Evolutionary conservation across 2,113 vertebrate genomes (phyloP), one percentile per base, ranked within the genome.

Genomic region (Argyrosomus japonicus): DNA sequence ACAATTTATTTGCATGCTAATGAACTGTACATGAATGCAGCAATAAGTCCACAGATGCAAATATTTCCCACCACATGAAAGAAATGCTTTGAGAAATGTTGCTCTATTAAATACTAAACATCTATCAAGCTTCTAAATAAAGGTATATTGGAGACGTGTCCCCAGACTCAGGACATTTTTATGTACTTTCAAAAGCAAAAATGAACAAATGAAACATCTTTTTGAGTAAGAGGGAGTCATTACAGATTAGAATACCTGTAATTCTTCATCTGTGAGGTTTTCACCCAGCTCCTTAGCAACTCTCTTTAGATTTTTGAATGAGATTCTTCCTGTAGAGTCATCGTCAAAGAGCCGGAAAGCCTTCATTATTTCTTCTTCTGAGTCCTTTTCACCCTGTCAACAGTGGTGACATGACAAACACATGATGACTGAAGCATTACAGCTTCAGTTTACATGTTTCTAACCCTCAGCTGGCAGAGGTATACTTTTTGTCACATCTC

Each of bases 281-380:
- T 99, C 98, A 45, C 97, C 97, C 56, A 98, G 93, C 89, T 99
- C 97, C 81, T 97, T 97, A 68, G 97, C 96, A 68, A 98, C 97
- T 76, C 96, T 94, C 87, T 97, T 99, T 8, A 99, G 94, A 70
- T 98, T 98, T 89, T 96, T 98, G 82, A 99, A 97, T 2, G 97
- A 97, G 93, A 99, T 98, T 77, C 95, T 97, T 29, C 97, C 97
- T 0, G 98, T 98, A 70, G 95, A 89, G 80, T 99, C 97, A 27
- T 98, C 97, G 88, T 98, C 98, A 87, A 99, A 98, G 75, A 99
- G 94, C 43, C 96, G 93, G 70, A 99, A 99, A 67, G 97, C 96
- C 88, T 99, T 99, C 88, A 98, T 21, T 60, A 99, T 97, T 95
- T 99, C 98, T 94, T 99, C 97, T 85, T 97, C 97, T 58, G 95